Evolutionary conservation across 1,140 invertebrate genomes (phyloP).

Genomic region (Macrostomum lignano): DNA sequence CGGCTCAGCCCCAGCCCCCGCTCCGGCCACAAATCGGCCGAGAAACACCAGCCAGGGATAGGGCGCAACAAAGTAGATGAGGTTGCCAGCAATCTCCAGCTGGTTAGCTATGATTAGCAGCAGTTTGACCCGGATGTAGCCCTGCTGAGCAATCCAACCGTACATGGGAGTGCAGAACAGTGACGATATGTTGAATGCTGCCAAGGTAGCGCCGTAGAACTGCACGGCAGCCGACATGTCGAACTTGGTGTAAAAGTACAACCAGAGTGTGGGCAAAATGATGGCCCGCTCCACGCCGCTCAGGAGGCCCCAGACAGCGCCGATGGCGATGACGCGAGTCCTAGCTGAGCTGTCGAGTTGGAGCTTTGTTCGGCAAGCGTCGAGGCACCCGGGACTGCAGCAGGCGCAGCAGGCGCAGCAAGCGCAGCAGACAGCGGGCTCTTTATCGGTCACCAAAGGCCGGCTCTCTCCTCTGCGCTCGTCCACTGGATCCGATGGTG

Average conservation of each 20-base stretch:
- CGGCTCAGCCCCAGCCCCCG: slow-evolving; percentile 1
- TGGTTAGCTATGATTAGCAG: background rate
- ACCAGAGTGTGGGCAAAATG: slow-evolving; percentile 5
- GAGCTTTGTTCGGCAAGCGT: too few relatives aligned
- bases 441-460: too few relatives aligned
- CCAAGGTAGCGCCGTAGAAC: slow-evolving; percentile 3
- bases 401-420: too few relatives aligned
- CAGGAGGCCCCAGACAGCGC: too few relatives aligned
- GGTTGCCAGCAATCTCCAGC: slow-evolving; percentile 5
- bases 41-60: background rate
- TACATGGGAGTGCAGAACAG: slow-evolving; percentile 1
- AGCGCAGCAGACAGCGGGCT: too few relatives aligned
- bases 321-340: too few relatives aligned
- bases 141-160: slow-evolving; percentile 4
- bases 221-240: background rate
- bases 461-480: too few relatives aligned
- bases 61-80: slow-evolving; percentile 2
- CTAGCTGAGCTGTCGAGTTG: too few relatives aligned
- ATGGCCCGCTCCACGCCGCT: slow-evolving; percentile 4
- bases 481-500: too few relatives aligned
- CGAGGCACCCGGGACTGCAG: too few relatives aligned
- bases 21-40: slow-evolving; percentile 2
- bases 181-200: background rate
- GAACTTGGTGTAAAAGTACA: slow-evolving; percentile 2
- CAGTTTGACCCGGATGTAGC: slow-evolving; percentile 1